Evolutionary conservation across 2,113 vertebrate species (phyloP).

Genomic region (Propithecus coquereli): DNA sequence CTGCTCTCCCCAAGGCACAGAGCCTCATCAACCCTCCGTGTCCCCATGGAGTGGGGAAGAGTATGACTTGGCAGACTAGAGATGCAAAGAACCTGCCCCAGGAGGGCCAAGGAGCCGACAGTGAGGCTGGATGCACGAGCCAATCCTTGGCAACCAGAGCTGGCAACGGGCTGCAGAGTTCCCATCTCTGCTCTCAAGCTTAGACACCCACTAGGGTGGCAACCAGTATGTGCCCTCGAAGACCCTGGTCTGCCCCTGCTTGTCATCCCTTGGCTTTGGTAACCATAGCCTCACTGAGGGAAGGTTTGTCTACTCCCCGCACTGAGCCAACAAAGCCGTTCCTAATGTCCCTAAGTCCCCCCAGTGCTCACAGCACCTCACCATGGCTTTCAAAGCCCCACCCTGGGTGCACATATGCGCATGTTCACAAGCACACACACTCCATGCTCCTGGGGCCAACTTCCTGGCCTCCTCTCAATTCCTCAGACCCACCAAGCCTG

Average conservation of each 20-base stretch:
- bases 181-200: neutral
- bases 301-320: neutral
- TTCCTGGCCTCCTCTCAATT: neutral
- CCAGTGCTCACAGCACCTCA: neutral
- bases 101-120: neutral
- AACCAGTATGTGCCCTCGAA: neutral
- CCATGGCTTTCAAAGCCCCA: neutral
- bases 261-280: neutral
- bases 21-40: conserved; percentile 28
- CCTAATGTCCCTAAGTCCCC: neutral
- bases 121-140: neutral
- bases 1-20: neutral
- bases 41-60: neutral
- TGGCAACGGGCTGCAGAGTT: neutral
- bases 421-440: neutral
- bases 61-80: conserved; percentile 14
- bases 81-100: neutral
- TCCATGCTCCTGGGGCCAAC: neutral
- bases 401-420: fast-evolving
- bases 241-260: neutral
- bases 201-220: neutral
- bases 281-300: neutral
- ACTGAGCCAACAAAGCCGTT: neutral
- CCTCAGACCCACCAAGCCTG: neutral
- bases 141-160: conserved; percentile 49